Conservation (phyloP, 2,797 vertebrate species). For the Danio albolineatus region DNA sequence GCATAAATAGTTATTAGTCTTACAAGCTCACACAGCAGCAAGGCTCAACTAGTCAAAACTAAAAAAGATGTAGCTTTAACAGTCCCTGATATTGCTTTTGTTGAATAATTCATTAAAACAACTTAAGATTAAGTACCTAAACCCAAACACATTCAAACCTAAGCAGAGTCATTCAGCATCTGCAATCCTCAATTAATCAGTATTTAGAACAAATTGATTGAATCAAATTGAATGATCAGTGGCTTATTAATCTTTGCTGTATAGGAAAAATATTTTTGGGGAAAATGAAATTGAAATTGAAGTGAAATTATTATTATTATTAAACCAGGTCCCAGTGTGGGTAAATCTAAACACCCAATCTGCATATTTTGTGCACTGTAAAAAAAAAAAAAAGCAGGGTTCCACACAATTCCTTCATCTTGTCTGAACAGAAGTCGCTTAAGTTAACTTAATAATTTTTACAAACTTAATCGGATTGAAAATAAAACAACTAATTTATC, state of each 20-base stretch:
- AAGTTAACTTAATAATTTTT: no score
- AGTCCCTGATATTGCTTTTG: neutral
- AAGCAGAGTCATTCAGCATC: neutral
- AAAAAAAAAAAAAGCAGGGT: no score
- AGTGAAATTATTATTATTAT: no score
- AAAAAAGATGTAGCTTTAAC: neutral
- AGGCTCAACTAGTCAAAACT: neutral
- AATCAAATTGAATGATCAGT: neutral
- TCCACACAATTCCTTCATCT: no score
- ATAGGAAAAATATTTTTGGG: no score
- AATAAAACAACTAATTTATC: no score
- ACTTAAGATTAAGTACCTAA: neutral
- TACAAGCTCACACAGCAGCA: neutral
- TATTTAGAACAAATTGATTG: neutral
- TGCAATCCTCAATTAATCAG: neutral
- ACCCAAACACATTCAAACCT: neutral
- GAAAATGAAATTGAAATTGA: no score
- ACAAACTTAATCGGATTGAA: no score
- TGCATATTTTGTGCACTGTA: no score
- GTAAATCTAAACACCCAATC: no score
- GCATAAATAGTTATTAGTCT: neutral
- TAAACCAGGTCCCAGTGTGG: no score
- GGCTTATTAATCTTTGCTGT: neutral
- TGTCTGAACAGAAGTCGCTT: no score
- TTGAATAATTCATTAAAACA: neutral